A percentile compares a stretch with the other conserved stretches of the same genome.
Evolutionary conservation across 2,888 invertebrate species (phyloP).

Genomic region (Cerastoderma edule): DNA sequence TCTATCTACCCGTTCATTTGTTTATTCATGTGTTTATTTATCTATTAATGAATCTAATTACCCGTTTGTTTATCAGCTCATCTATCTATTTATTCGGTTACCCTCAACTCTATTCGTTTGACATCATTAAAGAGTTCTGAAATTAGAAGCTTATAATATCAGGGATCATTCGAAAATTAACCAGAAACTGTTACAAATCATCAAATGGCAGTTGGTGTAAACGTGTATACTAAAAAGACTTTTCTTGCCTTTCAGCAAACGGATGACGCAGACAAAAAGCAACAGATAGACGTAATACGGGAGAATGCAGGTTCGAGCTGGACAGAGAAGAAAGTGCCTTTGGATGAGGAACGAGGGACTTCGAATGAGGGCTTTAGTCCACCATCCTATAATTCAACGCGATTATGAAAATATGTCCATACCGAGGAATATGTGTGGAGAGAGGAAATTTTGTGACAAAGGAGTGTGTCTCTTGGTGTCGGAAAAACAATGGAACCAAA

Average conservation of each 20-base stretch:
- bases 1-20: background rate
- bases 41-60: background rate
- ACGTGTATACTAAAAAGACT: background rate
- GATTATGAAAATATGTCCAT: no score
- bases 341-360: background rate
- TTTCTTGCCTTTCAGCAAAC: background rate
- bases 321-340: background rate
- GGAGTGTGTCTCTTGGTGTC: no score
- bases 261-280: background rate
- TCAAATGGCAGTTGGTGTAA: no score
- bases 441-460: no score
- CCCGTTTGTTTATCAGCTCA: background rate
- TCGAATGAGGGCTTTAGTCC: background rate
- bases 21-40: background rate
- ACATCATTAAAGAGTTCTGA: background rate
- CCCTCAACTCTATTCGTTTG: background rate
- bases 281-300: background rate
- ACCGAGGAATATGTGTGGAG: no score
- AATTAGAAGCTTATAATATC: no score
- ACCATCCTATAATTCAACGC: no score
- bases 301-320: background rate
- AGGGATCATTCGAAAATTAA: no score
- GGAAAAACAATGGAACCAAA: no score
- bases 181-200: no score
- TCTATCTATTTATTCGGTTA: no score